These are phyloP conservation scores for Hipparchia semele DNA, from an alignment of 2,888 invertebrate genomes.

Conservation along the genomic window DNA sequence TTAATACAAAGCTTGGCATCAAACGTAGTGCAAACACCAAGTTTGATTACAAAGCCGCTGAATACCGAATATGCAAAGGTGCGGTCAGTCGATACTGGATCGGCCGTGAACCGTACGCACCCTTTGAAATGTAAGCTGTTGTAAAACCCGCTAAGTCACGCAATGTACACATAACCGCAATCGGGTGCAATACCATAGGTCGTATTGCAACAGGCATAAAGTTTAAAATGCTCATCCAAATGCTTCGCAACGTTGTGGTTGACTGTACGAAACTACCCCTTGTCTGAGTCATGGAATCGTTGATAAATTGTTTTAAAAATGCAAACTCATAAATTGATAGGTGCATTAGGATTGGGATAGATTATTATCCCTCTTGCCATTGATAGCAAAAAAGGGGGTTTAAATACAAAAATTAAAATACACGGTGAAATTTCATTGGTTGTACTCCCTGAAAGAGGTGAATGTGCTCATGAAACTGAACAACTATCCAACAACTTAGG, in stretches of 20 bases:
- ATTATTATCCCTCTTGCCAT: too few relatives aligned
- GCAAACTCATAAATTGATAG: too few relatives aligned
- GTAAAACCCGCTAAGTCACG: conserved; percentile 40
- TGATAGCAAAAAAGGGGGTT: too few relatives aligned
- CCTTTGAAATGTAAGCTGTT: conserved; percentile 43
- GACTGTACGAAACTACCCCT: conserved; percentile 14
- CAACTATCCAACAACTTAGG: too few relatives aligned
- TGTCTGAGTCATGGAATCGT: conserved; percentile 1
- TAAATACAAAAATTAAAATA: too few relatives aligned
- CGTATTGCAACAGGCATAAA: conserved; percentile 20
- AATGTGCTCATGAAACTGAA: too few relatives aligned
- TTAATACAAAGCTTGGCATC: too few relatives aligned
- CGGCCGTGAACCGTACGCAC: conserved; percentile 53
- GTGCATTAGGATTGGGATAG: too few relatives aligned
- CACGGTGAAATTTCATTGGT: too few relatives aligned
- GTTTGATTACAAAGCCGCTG: conserved; percentile 12
- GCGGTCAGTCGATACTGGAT: conserved; percentile 44
- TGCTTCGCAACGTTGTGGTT: background rate
- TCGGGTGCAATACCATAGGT: conserved; percentile 14
- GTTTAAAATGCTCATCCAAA: background rate
- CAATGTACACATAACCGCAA: conserved; percentile 22
- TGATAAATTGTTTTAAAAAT: background rate
- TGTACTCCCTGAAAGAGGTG: too few relatives aligned
- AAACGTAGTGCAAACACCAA: background rate
- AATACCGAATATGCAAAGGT: conserved; percentile 19